A percentile compares a stretch with the other conserved stretches of the same genome.
Conservation (phyloP, 2,113 vertebrate species). For the Boulengeromyrus knoepffleri region DNA sequence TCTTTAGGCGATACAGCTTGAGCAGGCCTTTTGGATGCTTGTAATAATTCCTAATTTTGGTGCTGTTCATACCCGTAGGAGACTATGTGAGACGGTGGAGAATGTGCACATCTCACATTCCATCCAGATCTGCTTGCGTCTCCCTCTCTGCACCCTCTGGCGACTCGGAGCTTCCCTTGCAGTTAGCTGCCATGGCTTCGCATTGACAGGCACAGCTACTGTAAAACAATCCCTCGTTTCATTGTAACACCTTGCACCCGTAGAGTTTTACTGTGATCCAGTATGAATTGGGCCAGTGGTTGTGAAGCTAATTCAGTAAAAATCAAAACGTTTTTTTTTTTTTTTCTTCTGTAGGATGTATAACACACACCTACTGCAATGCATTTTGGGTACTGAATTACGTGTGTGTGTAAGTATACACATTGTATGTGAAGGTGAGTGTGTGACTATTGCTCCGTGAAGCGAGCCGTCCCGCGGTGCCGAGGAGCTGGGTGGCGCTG, state of each 20-base stretch:
- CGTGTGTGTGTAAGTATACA: neutral
- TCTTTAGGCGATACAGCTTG: neutral
- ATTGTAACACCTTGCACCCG: neutral
- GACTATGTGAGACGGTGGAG: neutral
- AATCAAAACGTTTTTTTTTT: neutral
- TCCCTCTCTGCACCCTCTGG: neutral
- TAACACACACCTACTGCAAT: neutral
- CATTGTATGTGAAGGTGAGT: neutral
- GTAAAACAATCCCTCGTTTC: neutral
- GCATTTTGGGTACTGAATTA: neutral
- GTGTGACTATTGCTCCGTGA: slow-evolving; percentile 55
- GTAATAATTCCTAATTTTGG: neutral
- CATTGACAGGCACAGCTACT: neutral
- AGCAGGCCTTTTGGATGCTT: neutral
- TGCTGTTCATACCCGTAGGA: neutral
- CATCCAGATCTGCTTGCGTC: neutral
- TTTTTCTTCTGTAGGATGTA: neutral
- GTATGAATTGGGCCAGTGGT: neutral
- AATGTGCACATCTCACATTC: neutral
- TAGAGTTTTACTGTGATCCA: neutral
- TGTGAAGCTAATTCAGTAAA: neutral
- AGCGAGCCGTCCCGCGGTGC: slow-evolving; percentile 71
- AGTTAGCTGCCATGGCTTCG: neutral
- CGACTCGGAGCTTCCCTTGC: neutral
- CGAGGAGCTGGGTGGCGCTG: slow-evolving; percentile 70